Evolutionary conservation across 1,140 invertebrate genomes (phyloP), one percentile per base, ranked within the genome.

Genomic region (Bombus waltoni): DNA sequence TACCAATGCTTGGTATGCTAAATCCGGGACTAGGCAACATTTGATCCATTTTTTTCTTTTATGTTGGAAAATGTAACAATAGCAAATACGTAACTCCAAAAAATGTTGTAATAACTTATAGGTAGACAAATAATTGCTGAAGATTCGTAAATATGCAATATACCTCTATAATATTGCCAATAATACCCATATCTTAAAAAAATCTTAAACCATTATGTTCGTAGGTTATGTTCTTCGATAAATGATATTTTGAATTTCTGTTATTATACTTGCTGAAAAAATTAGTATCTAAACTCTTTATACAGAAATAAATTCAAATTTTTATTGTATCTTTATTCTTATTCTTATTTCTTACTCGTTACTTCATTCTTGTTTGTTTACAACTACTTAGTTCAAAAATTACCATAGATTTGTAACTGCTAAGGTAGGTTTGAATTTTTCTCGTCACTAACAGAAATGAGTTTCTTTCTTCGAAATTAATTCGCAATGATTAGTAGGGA

Each of bases 1-100:
- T 98, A 77, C 98, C 98, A 92, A 98, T 98, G 93, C 98, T 98
- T 77, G 98, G 98, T 94, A 98, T 98, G 88, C 97, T 98, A 92
- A 97, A 98, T 70, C 97, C 98, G 5, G 98, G 98, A 95, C 98
- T 98, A 28, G 97, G 97, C 87, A 98, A 95, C 97, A 98, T 98
- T 95, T 98, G 97, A 97, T 98, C 97, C 97, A 98, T 98, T 77
- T 32, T 93, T 93, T 8, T 22, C 15, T 70, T 57, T 40, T 38
- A 35, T 11, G 70, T 70, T 22, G 32, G 3, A 53, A 40, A 47
- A 57, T 22, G 35, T 22, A 28, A 11, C n/a, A 42, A n/a, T 28
- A 66, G 44, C 5, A 77, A 77, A 83, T 66, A 25, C 3, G 76
- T 68, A 47, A 40, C 28, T 32, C 6, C 28, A 40, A 77, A 11